phyloP scores from a whole-genome alignment of 1,140 invertebrate species.

The Xylocopa sonorina region DNA sequence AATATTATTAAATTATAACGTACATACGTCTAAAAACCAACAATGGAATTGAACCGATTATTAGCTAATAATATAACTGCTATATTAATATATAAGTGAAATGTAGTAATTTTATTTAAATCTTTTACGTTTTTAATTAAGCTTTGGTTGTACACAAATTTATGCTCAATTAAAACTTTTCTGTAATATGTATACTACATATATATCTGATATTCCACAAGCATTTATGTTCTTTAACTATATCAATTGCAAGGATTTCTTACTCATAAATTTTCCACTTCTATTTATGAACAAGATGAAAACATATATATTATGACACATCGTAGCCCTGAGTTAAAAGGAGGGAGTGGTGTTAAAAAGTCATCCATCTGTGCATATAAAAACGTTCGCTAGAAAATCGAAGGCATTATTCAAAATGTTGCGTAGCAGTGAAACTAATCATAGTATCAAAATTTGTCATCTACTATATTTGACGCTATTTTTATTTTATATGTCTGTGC shows the following conservation, averaged over 20 bases:
- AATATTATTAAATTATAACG: background rate
- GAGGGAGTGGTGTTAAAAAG: constrained; percentile 44
- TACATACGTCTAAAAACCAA: background rate
- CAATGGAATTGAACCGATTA: background rate
- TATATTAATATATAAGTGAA: too few relatives aligned
- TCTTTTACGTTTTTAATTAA: too few relatives aligned
- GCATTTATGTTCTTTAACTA: background rate
- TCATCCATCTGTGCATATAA: constrained; percentile 39
- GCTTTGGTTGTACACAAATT: too few relatives aligned
- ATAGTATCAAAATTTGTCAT: background rate
- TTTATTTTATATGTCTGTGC: constrained; percentile 13
- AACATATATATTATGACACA: constrained; percentile 53
- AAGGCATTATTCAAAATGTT: constrained; percentile 51
- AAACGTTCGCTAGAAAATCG: constrained; percentile 17
- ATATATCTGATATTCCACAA: background rate
- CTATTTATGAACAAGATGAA: constrained; percentile 56
- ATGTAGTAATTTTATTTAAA: too few relatives aligned
- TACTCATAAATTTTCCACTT: constrained; percentile 51
- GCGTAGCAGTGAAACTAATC: constrained; percentile 8
- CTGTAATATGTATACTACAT: background rate
- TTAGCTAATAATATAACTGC: too few relatives aligned
- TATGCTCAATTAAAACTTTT: too few relatives aligned
- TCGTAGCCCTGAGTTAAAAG: constrained; percentile 15
- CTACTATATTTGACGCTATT: constrained; percentile 27
- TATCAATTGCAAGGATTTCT: background rate